A percentile compares a stretch with the other conserved stretches of the same genome.
phyloP scores from a whole-genome alignment of 2,797 vertebrate species.

The Cynopterus sphinx region DNA sequence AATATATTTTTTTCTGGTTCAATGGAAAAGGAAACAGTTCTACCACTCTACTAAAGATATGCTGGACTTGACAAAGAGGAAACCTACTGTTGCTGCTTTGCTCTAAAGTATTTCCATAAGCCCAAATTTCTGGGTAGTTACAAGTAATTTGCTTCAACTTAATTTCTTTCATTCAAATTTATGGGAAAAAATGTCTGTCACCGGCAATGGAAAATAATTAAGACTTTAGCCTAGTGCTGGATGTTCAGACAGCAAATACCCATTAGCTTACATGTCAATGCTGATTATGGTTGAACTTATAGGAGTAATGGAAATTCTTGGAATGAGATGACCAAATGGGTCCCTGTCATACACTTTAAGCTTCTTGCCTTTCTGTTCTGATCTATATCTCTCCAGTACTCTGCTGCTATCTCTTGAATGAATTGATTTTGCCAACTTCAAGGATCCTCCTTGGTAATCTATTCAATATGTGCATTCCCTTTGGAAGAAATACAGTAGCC shows the following conservation, averaged over 20 bases:
- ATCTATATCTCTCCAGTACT: background rate
- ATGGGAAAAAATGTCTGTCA: conserved; percentile 43
- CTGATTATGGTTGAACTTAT: background rate
- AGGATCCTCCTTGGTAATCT: conserved; percentile 71
- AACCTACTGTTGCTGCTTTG: background rate
- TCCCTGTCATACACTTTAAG: background rate
- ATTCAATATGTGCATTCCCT: conserved; percentile 76
- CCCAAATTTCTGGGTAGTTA: conserved; percentile 54
- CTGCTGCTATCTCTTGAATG: conserved; percentile 70
- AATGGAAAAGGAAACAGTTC: background rate
- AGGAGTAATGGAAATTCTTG: conserved; percentile 41
- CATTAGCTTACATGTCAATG: conserved; percentile 36
- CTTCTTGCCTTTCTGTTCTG: background rate
- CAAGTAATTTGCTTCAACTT: conserved; percentile 59
- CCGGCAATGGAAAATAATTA: conserved; percentile 69
- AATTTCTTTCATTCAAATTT: conserved; percentile 62
- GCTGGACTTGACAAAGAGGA: conserved; percentile 34
- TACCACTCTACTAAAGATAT: background rate
- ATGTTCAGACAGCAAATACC: conserved; percentile 29
- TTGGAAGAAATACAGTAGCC: conserved; percentile 78
- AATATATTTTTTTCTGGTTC: background rate
- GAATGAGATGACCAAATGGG: background rate
- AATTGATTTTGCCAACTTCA: conserved; percentile 75
- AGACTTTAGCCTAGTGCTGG: background rate
- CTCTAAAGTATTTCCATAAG: conserved; percentile 68